Evolutionary conservation across 1,140 invertebrate genomes (phyloP).

Genomic region (Pseudobourletiella spinata): DNA sequence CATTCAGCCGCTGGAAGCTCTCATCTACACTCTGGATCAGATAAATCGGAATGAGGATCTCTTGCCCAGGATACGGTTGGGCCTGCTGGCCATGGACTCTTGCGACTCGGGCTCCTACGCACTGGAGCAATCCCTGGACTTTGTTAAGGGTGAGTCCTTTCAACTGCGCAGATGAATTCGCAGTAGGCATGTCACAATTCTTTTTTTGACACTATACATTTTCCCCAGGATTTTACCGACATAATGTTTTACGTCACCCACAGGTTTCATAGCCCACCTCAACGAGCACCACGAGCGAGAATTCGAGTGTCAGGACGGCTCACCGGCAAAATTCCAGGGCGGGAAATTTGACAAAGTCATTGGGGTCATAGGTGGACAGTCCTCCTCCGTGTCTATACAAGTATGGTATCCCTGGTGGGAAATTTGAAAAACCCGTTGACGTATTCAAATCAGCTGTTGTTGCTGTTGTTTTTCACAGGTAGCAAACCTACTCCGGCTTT

Average conservation of each 20-base stretch:
- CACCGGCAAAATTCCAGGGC: slow-evolving; percentile 42
- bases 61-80: slow-evolving; percentile 47
- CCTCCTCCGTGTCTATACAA: slow-evolving; percentile 50
- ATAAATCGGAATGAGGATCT: slow-evolving; percentile 46
- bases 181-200: too few relatives aligned
- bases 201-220: too few relatives aligned
- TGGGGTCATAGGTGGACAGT: slow-evolving; percentile 49
- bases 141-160: slow-evolving; percentile 46
- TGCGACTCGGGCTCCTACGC: slow-evolving; percentile 48
- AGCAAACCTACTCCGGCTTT: slow-evolving; percentile 49
- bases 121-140: slow-evolving; percentile 47
- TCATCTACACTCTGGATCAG: slow-evolving; percentile 47
- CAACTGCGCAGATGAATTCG: background rate
- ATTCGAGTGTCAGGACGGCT: slow-evolving; percentile 45
- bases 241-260: too few relatives aligned
- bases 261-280: slow-evolving; percentile 47
- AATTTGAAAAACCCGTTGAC: too few relatives aligned
- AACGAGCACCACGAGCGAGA: slow-evolving; percentile 44
- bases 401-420: too few relatives aligned
- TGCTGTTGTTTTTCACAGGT: too few relatives aligned
- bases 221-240: too few relatives aligned
- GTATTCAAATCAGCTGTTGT: too few relatives aligned
- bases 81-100: slow-evolving; percentile 47
- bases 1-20: slow-evolving; percentile 50
- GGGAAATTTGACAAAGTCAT: slow-evolving; percentile 46